Conservation (phyloP, 2,797 vertebrate genomes). For the Coendou prehensilis region DNA sequence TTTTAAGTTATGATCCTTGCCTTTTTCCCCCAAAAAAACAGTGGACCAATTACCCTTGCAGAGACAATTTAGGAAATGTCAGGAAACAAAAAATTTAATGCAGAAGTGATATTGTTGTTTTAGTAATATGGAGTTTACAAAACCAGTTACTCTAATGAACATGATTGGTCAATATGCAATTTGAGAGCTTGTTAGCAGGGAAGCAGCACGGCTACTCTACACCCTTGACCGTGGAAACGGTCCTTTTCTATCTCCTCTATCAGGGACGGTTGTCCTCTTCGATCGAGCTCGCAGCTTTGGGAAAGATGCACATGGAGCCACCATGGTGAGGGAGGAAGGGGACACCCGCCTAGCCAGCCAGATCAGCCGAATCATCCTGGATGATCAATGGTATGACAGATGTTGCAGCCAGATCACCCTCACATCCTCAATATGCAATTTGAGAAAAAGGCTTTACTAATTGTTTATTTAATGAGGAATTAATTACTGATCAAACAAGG, state of each 20-base stretch:
- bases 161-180: not conserved
- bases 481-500: not conserved
- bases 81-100: not conserved
- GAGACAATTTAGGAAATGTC: not conserved
- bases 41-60: not conserved
- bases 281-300: not conserved
- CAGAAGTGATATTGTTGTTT: not conserved
- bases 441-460: not conserved
- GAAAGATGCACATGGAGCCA: not conserved
- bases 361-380: not conserved
- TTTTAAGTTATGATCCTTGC: not conserved
- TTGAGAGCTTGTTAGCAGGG: not conserved
- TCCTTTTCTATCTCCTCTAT: not conserved
- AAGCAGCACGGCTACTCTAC: not conserved
- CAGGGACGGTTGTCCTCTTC: not conserved
- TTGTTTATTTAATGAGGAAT: constrained; percentile 9
- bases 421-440: not conserved
- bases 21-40: not conserved
- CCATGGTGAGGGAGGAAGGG: not conserved
- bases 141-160: not conserved
- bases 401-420: not conserved
- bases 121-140: not conserved
- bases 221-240: not conserved
- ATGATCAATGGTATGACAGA: too few relatives aligned
- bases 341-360: not conserved